Evolutionary conservation across 2,888 invertebrate species (phyloP).

Genomic region (Ormyrus rosae): DNA sequence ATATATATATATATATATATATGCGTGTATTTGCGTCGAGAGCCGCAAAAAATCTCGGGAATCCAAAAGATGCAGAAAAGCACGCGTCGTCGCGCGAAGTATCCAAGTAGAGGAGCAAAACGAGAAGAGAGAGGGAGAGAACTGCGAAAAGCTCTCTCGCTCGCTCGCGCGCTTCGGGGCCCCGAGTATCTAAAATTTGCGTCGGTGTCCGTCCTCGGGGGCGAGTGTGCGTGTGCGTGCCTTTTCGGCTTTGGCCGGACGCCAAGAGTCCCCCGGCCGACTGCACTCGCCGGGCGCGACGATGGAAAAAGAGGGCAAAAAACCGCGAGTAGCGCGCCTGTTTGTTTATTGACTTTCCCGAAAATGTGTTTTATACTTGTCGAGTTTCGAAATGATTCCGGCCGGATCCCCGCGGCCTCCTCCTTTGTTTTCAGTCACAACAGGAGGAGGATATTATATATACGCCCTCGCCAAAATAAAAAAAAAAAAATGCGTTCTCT

Average conservation of each 20-base stretch:
- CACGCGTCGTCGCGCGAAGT: background rate
- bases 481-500: background rate
- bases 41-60: background rate
- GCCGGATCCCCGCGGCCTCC: background rate
- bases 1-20: no score
- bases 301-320: background rate
- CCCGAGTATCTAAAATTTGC: slow-evolving; percentile 34
- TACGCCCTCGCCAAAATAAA: background rate
- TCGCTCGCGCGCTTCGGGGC: no score
- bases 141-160: background rate
- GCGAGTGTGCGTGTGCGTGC: background rate
- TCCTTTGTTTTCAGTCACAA: background rate
- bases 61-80: background rate
- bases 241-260: slow-evolving; percentile 23
- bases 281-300: background rate
- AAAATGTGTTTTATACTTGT: background rate
- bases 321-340: background rate
- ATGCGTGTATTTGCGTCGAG: background rate
- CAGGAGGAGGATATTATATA: background rate
- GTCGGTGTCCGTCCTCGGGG: slow-evolving; percentile 15
- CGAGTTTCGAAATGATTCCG: background rate
- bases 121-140: background rate
- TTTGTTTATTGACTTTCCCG: slow-evolving; percentile 29
- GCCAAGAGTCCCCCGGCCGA: slow-evolving; percentile 3
- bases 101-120: background rate